Evolutionary conservation across 2,888 invertebrate genomes (phyloP), one percentile per base, ranked within the genome.

Genomic region (Bugula neritina): DNA sequence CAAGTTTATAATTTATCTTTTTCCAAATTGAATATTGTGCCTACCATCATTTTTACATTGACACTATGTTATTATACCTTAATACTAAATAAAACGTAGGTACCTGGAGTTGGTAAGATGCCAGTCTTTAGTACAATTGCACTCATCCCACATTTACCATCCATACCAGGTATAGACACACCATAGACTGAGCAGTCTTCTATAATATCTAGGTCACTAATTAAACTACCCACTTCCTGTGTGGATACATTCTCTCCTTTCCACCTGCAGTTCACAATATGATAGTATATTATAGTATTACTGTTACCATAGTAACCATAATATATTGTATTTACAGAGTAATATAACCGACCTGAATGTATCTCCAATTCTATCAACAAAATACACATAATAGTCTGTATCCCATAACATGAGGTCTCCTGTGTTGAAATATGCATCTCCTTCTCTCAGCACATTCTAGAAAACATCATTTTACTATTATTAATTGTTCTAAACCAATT

Each of bases 371-470:
- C 81, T 72, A 75, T 81, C 81, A 70, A 72, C 75, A 72, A 81
- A 81, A 71, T 78, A 81, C 0, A 80, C 57, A 70, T 77, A 77
- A 72, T 80, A 79, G 25, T 80, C 77, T n/a, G 74, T 72, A 73
- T 81, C 81, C 2, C 76, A 71, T 23, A 73, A 73, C 23, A 81
- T 73, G 3, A 80, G 74, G 63, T 81, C 81, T 0, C 80, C 80
- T 10, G 77, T 76, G 74, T 80, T 80, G 73, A 78, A 80, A 73
- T 76, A 81, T 2, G 72, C 73, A 71, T 98, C 97, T 17, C 96
- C 97, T 73, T 90, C 89, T 0, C 84, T 81, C 81, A 95, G 94
- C 1, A 97, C 95, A 85, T 97, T 89, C 1, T 55, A n/a, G 21
- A 55, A 55, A 52, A 52, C 52, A 52, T n/a, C n/a, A n/a, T n/a